Conservation (phyloP, 2,888 invertebrate species). For the Parascotia fuliginaria region DNA sequence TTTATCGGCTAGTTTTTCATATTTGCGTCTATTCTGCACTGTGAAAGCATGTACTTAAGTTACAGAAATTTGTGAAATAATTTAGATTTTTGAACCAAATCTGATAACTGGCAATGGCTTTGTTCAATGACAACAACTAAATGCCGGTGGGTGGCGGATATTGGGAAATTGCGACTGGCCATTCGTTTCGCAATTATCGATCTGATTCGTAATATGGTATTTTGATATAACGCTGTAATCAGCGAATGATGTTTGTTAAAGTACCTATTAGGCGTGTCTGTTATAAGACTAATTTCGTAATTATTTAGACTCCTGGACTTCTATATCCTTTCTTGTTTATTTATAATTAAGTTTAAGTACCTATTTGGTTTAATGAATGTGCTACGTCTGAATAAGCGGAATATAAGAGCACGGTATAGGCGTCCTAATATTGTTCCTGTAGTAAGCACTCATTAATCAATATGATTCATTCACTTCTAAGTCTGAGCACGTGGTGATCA, state of each 20-base stretch:
- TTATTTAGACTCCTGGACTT: neutral
- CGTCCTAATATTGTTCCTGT: slow-evolving; percentile 17
- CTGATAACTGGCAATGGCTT: neutral
- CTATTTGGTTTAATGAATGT: slow-evolving; percentile 10
- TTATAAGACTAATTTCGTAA: neutral
- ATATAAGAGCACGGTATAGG: neutral
- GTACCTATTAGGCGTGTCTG: neutral
- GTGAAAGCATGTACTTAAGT: slow-evolving; percentile 7
- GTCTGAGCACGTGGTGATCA: slow-evolving; percentile 44
- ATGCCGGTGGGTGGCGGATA: slow-evolving; percentile 62
- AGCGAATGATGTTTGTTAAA: too few species aligned
- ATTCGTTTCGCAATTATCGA: slow-evolving; percentile 64
- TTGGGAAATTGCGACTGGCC: slow-evolving; percentile 55
- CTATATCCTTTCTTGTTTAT: neutral
- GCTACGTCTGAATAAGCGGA: neutral
- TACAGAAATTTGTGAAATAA: too few species aligned
- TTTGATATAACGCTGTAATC: too few species aligned
- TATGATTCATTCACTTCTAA: slow-evolving; percentile 51
- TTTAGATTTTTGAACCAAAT: neutral
- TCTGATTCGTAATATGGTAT: slow-evolving; percentile 49
- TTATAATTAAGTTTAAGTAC: neutral
- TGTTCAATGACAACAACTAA: slow-evolving; percentile 35
- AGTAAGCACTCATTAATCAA: slow-evolving; percentile 40
- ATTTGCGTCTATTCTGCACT: slow-evolving; percentile 1
- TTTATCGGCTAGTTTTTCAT: slow-evolving; percentile 13